A percentile compares a stretch with the other conserved stretches of the same genome.
Conservation (phyloP, 1,140 invertebrate species). For the Branchinecta lynchi region DNA sequence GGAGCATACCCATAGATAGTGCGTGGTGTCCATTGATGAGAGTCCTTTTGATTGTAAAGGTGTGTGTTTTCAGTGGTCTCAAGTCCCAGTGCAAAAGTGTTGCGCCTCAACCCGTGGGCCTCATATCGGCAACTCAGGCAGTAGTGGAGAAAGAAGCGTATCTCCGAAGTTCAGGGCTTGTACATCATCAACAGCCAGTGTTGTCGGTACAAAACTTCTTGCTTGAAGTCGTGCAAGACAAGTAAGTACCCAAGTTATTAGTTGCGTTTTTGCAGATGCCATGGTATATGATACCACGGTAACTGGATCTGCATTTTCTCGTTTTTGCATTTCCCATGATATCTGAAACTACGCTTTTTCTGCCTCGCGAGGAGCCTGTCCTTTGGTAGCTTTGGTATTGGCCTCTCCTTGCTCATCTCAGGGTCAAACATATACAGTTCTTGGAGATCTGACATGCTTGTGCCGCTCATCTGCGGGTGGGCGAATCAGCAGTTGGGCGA, state of each 20-base stretch:
- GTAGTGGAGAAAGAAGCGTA: conserved; percentile 48
- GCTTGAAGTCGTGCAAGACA: conserved; percentile 53
- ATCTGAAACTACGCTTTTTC: too few relatives aligned
- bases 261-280: too few relatives aligned
- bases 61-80: conserved; percentile 37
- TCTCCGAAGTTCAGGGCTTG: conserved; percentile 36
- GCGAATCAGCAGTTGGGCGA: too few relatives aligned
- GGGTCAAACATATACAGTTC: conserved; percentile 75
- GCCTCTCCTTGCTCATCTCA: conserved; percentile 33
- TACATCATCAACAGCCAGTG: conserved; percentile 46
- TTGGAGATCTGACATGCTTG: conserved; percentile 61
- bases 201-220: conserved; percentile 63
- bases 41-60: neutral
- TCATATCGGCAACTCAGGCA: conserved; percentile 50
- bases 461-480: conserved; percentile 94
- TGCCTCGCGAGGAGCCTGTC: conserved; percentile 46
- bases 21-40: too few relatives aligned
- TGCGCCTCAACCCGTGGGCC: conserved; percentile 57
- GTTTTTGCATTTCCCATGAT: too few relatives aligned
- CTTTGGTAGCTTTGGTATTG: conserved; percentile 36
- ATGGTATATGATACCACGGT: too few relatives aligned
- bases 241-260: conserved; percentile 33
- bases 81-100: conserved; percentile 39
- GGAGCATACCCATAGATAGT: too few relatives aligned
- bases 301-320: too few relatives aligned